These are phyloP conservation scores for Microplitis deprimator DNA, from an alignment of 2,888 invertebrate genomes.

Conservation along the genomic window DNA sequence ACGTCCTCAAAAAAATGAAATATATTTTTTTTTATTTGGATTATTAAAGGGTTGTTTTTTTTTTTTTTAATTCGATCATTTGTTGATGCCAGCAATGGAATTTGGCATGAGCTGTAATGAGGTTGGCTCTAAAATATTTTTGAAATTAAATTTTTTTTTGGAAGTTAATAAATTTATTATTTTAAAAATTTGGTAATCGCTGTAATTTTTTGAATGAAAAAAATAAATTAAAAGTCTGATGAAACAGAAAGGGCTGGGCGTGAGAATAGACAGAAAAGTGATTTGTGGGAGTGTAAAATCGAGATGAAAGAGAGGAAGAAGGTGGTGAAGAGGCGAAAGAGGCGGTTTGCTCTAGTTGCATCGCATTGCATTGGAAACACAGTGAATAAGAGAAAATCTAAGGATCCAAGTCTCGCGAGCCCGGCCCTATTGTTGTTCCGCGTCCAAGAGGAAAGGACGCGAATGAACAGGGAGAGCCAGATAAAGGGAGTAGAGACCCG, in stretches of 20 bases:
- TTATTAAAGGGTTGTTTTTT: too few species aligned
- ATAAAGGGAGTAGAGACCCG: conserved; percentile 11
- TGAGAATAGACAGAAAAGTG: not conserved
- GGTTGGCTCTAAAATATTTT: too few species aligned
- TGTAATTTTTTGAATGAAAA: not conserved
- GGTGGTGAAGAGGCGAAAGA: conserved; percentile 9
- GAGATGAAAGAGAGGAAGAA: conserved; percentile 35
- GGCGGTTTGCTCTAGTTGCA: conserved; percentile 39
- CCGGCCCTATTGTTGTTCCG: conserved; percentile 40
- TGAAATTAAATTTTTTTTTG: too few species aligned
- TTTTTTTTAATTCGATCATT: too few species aligned
- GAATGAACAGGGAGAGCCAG: conserved; percentile 17
- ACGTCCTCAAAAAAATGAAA: too few species aligned
- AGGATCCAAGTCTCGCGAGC: conserved; percentile 29
- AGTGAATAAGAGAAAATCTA: conserved; percentile 38
- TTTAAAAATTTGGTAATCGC: too few species aligned
- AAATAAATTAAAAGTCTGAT: not conserved
- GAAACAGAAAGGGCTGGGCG: not conserved
- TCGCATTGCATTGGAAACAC: conserved; percentile 15
- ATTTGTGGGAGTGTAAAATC: not conserved
- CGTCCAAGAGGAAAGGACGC: conserved; percentile 25
- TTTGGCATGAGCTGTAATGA: too few species aligned
- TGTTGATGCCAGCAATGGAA: too few species aligned
- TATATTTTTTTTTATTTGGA: too few species aligned
- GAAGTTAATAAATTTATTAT: too few species aligned